Base-by-base conservation (phyloP, 2,888 invertebrate genomes). In the Scrobipalpa atriplicella region DNA sequence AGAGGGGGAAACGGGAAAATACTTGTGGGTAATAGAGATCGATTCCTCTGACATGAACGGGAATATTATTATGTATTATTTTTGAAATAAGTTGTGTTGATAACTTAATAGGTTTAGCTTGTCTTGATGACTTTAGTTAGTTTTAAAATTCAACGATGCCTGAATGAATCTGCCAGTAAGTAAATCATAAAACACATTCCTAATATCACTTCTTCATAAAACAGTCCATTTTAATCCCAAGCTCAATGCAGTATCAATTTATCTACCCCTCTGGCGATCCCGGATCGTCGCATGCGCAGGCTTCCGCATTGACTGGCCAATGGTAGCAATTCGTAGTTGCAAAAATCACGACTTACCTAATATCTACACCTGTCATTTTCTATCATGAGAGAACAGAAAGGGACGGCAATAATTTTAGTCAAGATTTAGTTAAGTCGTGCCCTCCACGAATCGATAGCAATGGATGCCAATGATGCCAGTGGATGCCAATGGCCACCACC, bases 311-410 rank as follows among this genome's bases (percentile, higher is more conserved):
- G 81, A 80, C 79, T 85, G 85, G 80, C 74, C 82, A 79, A 74
- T 43, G 13, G 3, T 10, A 18, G n/a, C 38, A 11, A 29, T 56
- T 18, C 56, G 2, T 18, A 19, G 18, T 5, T 19, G 13, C 52
- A n/a, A n/a, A 52, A n/a, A n/a, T 19, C 75, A 82, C 78, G 82
- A 79, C 80, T 73, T 71, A 82, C 83, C 83, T 81, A 83, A 83
- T 85, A 41, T 41, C 41, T 8, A 41, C n/a, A n/a, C n/a, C n/a
- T n/a, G n/a, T n/a, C n/a, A n/a, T n/a, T n/a, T n/a, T n/a, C n/a
- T n/a, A n/a, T n/a, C n/a, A n/a, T n/a, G n/a, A n/a, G n/a, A n/a
- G n/a, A n/a, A n/a, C n/a, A n/a, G n/a, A n/a, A n/a, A n/a, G n/a
- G n/a, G n/a, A n/a, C n/a, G n/a, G n/a, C n/a, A n/a, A n/a, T n/a